Conservation (phyloP, 2,888 invertebrate species). For the Schizaphis graminum region DNA sequence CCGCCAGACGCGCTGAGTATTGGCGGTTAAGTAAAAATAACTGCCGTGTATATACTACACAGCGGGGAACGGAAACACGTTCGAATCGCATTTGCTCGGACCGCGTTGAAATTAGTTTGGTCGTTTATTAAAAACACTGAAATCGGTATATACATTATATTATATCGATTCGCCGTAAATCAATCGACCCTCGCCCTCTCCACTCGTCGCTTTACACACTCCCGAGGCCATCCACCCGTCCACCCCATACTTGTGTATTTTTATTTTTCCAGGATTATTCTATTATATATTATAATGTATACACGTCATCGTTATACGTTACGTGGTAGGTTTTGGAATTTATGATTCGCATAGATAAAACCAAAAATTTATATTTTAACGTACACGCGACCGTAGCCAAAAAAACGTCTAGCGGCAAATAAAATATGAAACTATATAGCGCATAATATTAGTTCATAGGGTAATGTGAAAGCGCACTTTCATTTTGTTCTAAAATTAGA, state of each 20-base stretch:
- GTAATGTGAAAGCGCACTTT: background rate
- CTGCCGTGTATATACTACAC: background rate
- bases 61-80: background rate
- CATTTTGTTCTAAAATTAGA: background rate
- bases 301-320: background rate
- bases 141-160: background rate
- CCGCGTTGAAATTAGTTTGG: background rate
- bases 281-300: background rate
- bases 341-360: background rate
- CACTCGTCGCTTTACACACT: background rate
- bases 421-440: conserved; percentile 1
- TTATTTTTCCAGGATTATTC: conserved; percentile 12
- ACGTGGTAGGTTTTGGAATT: background rate
- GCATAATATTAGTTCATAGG: background rate
- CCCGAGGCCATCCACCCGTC: background rate
- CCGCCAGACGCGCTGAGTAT: background rate
- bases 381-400: background rate
- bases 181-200: background rate
- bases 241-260: background rate
- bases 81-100: background rate
- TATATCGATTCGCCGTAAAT: conserved; percentile 30
- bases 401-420: conserved; percentile 1
- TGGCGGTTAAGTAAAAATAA: background rate
- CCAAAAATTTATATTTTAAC: background rate
- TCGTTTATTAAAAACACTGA: conserved; percentile 29